A percentile compares a stretch with the other conserved stretches of the same genome.
Conservation (phyloP, 2,888 invertebrate species). For the Pherbina coryleti region DNA sequence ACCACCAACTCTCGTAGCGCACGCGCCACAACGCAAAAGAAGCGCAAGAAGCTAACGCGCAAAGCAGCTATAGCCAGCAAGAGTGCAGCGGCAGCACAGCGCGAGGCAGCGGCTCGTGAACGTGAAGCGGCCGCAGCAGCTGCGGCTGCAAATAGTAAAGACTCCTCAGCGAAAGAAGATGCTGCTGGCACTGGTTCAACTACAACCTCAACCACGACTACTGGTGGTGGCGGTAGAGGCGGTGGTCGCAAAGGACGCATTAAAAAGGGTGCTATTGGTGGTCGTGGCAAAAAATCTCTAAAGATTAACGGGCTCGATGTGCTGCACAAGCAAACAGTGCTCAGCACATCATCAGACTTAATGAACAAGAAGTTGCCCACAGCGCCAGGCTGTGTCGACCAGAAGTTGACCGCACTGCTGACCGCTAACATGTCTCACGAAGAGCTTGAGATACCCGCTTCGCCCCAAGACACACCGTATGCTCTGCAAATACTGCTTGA, state of each 20-base stretch:
- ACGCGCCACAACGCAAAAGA: slow-evolving; percentile 60
- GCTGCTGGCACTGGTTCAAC: slow-evolving; percentile 48
- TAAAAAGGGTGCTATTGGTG: slow-evolving; percentile 72
- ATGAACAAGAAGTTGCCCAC: slow-evolving; percentile 83
- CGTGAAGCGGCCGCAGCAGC: slow-evolving; percentile 67
- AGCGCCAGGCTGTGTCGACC: slow-evolving; percentile 92
- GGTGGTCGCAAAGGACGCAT: slow-evolving; percentile 73
- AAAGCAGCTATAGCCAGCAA: slow-evolving; percentile 68
- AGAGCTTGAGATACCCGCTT: slow-evolving; percentile 85
- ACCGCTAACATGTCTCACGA: slow-evolving; percentile 81
- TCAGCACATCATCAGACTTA: slow-evolving; percentile 85
- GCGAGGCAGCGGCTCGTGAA: slow-evolving; percentile 58
- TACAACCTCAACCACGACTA: neutral
- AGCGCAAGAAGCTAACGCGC: slow-evolving; percentile 68
- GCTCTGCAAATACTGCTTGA: slow-evolving; percentile 89
- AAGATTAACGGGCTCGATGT: slow-evolving; percentile 90
- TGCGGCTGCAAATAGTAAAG: slow-evolving; percentile 63
- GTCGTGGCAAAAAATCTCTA: slow-evolving; percentile 76
- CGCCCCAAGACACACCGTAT: slow-evolving; percentile 84
- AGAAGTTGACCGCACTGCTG: slow-evolving; percentile 85
- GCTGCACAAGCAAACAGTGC: slow-evolving; percentile 88
- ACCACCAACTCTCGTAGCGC: slow-evolving; percentile 56
- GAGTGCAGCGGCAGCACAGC: slow-evolving; percentile 61
- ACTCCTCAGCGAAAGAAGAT: slow-evolving; percentile 70
- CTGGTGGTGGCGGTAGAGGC: slow-evolving; percentile 53